Conservation (phyloP, 2,797 vertebrate species). For the Distichodus sexfasciatus region DNA sequence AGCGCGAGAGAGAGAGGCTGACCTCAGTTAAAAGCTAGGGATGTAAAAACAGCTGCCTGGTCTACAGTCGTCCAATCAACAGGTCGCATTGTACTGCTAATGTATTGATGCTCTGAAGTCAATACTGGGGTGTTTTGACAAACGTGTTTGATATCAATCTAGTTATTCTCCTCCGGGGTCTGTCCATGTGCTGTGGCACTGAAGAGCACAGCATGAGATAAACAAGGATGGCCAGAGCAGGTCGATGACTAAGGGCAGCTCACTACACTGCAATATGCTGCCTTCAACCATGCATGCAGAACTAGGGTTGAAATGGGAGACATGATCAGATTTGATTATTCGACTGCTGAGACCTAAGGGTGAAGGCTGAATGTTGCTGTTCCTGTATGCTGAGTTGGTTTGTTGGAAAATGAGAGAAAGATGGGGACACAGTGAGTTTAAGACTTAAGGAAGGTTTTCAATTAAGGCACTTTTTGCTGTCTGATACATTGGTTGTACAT, state of each 20-base stretch:
- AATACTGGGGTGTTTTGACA: not conserved
- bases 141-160: not conserved
- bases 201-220: constrained; percentile 29
- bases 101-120: constrained; percentile 9
- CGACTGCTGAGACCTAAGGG: too few relatives aligned
- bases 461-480: too few relatives aligned
- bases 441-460: too few relatives aligned
- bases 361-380: too few relatives aligned
- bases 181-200: constrained; percentile 2
- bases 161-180: not conserved
- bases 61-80: constrained; percentile 13
- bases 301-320: too few relatives aligned
- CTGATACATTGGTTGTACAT: too few relatives aligned
- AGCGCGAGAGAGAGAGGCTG: not conserved
- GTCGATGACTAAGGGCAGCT: constrained; percentile 52
- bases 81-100: not conserved
- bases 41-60: not conserved
- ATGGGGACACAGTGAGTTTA: too few relatives aligned
- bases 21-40: not conserved
- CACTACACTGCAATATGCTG: constrained; percentile 32
- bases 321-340: not conserved
- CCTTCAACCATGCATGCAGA: not conserved
- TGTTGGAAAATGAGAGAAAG: too few relatives aligned
- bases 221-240: constrained; percentile 42
- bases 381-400: too few relatives aligned